Evolutionary conservation across 2,888 invertebrate genomes (phyloP), one percentile per base, ranked within the genome.

Genomic region (Lathronympha strigana): DNA sequence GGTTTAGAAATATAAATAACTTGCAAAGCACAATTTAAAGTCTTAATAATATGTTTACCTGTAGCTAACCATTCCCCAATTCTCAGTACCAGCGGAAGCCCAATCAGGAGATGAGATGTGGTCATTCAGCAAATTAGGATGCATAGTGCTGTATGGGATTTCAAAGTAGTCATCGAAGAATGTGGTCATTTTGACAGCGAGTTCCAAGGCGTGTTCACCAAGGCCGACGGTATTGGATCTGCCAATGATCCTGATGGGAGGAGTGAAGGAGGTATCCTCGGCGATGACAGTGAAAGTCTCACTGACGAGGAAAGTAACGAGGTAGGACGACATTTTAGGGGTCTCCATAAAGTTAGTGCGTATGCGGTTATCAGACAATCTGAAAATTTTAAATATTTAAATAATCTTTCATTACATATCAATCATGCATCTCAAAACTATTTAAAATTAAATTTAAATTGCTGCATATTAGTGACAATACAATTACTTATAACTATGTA

Each of bases 291-390:
- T 71, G 68, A 92, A 91, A 0, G 83, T 78, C 68, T 92, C 92
- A 63, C 92, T 92, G 21, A 98, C 95, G 0, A 97, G 93, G 79
- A 98, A 95, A 0, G 97, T 98, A 0, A 98, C 94, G 4, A 98
- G 89, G 77, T 98, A 98, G 0, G 97, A 95, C 2, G 97, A 96
- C 96, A 97, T 97, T 62, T 79, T 81, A 0, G 95, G 94, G 0
- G 94, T 94, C 43, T 88, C 81, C 15, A 83, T 71, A 75, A 94
- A 95, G 31, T 83, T 75, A 13, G 83, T 83, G 19, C 72, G 75
- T 5, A 77, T 69, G 1, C 88, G 83, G 28, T 68, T 66, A n/a
- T 72, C 68, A 0, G 61, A 47, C 5, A 77, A 61, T 2, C 89
- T 89, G 73, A 51, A 80, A 19, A 49, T n/a, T n/a, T n/a, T n/a